phyloP scores from a whole-genome alignment of 2,797 vertebrate species.

The Coregonus suidteri region DNA sequence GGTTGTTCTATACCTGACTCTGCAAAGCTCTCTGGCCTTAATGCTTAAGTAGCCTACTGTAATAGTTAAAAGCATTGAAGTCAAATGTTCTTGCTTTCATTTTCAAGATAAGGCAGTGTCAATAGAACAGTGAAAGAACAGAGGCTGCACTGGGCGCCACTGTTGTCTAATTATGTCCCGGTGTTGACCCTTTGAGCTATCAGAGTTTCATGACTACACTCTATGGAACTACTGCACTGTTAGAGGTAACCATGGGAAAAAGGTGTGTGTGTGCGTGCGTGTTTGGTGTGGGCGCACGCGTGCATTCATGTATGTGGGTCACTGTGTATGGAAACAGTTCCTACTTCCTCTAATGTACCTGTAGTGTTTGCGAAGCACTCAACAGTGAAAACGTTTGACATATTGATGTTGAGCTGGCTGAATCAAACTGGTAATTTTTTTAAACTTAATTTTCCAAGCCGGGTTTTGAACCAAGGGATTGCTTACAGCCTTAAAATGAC shows the following conservation, averaged over 20 bases:
- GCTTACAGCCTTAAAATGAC: neutral
- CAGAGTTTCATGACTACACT: slow-evolving; percentile 43
- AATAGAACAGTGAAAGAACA: neutral
- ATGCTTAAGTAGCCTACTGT: neutral
- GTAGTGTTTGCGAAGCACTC: neutral
- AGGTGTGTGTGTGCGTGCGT: slow-evolving; percentile 4
- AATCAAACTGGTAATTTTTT: neutral
- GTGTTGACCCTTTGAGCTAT: slow-evolving; percentile 37
- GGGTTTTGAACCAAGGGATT: too few relatives aligned
- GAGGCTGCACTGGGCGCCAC: neutral
- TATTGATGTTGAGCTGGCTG: neutral
- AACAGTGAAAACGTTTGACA: neutral
- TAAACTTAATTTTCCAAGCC: too few relatives aligned
- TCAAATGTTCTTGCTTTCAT: neutral
- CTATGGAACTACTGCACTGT: neutral
- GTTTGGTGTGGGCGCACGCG: neutral
- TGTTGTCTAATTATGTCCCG: slow-evolving; percentile 31
- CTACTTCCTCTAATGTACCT: neutral
- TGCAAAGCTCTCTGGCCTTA: neutral
- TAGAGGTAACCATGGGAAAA: slow-evolving; percentile 21
- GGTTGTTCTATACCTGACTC: neutral
- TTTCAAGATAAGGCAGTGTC: neutral
- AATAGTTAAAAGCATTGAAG: neutral
- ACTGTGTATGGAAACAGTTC: neutral
- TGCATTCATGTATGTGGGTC: neutral